Conservation (phyloP, 2,797 vertebrate genomes). For the Takifugu rubripes region DNA sequence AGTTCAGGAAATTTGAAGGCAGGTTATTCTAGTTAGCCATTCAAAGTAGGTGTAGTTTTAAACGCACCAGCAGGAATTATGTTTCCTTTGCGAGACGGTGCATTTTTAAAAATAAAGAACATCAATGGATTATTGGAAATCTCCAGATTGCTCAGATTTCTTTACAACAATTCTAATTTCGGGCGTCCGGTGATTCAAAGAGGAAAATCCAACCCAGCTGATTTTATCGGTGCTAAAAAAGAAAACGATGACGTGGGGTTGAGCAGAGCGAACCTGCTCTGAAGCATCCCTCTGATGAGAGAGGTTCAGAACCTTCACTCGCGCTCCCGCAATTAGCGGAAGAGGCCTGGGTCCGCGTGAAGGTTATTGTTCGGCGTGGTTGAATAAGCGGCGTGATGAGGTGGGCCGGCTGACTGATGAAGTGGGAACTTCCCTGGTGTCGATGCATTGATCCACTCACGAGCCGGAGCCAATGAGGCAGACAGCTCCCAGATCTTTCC, state of each 20-base stretch:
- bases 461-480: conserved; percentile 45
- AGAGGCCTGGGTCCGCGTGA: conserved; percentile 40
- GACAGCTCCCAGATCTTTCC: conserved; percentile 28
- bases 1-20: too few relatives aligned
- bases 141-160: too few relatives aligned
- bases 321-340: conserved; percentile 53
- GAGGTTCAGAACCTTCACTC: conserved; percentile 30
- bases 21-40: too few relatives aligned
- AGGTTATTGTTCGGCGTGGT: conserved; percentile 65
- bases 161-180: too few relatives aligned
- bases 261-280: conserved; percentile 27
- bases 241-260: conserved; percentile 64
- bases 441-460: conserved; percentile 59
- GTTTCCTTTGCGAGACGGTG: too few relatives aligned
- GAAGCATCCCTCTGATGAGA: conserved; percentile 17
- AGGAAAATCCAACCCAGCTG: conserved; percentile 50
- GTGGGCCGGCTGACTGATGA: conserved; percentile 61
- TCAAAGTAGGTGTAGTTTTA: too few relatives aligned
- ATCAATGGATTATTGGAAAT: too few relatives aligned
- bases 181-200: conserved; percentile 38
- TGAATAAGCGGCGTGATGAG: conserved; percentile 68
- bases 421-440: conserved; percentile 37
- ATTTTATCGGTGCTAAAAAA: conserved; percentile 70
- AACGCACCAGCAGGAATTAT: too few relatives aligned
- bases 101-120: too few relatives aligned